A percentile compares a stretch with the other conserved stretches of the same genome.
phyloP scores from a whole-genome alignment of 1,140 invertebrate genomes.

The Temnothorax nylanderi region DNA sequence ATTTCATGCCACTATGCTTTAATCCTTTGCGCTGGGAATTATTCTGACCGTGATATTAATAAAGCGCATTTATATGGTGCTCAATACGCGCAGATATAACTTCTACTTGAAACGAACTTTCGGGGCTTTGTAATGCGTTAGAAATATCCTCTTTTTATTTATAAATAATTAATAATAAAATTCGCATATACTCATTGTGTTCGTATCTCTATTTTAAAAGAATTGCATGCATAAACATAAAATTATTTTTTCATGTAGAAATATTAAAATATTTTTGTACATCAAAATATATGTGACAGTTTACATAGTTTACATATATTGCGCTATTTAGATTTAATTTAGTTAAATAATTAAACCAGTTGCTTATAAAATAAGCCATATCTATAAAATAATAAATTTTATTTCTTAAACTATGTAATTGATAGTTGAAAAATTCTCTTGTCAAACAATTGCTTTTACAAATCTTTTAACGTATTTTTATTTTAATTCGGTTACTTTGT shows the following conservation, averaged over 20 bases:
- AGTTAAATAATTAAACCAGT: neutral
- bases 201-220: neutral
- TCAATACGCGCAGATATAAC: constrained; percentile 14
- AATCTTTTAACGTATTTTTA: neutral
- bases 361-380: neutral
- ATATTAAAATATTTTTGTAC: neutral
- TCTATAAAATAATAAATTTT: neutral
- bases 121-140: neutral
- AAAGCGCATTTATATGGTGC: constrained; percentile 22
- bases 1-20: constrained; percentile 50
- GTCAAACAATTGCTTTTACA: neutral
- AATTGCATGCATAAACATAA: neutral
- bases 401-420: neutral
- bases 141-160: neutral
- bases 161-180: neutral
- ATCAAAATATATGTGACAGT: neutral
- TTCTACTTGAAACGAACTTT: neutral
- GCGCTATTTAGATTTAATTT: neutral
- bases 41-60: constrained; percentile 49
- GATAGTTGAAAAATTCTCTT: neutral
- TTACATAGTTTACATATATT: neutral
- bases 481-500: neutral
- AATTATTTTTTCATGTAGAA: neutral
- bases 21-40: constrained; percentile 54
- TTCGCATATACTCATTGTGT: neutral